These are phyloP conservation scores for Paragorgia papillata DNA, from an alignment of 92 coral and sea anemone species.

Conservation along the genomic window DNA sequence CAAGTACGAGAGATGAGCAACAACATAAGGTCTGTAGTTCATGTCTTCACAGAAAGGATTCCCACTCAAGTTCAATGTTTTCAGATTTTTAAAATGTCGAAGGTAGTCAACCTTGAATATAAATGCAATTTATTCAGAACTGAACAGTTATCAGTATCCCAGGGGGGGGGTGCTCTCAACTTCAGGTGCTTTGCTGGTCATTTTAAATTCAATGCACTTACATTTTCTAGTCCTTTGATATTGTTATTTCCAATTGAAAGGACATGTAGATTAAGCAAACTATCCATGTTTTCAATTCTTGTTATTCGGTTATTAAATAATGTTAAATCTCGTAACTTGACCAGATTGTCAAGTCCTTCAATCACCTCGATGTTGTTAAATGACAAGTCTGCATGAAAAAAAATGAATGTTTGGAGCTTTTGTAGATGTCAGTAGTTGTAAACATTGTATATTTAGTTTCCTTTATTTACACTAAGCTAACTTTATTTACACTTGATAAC, in stretches of 20 bases:
- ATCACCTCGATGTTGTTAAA: constrained; percentile 96
- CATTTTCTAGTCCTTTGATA: constrained; percentile 93
- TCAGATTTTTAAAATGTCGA: constrained; percentile 71
- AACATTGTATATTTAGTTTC: no score
- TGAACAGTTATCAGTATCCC: no score
- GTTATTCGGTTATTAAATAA: constrained; percentile 93
- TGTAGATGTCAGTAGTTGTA: no score
- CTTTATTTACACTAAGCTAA: no score
- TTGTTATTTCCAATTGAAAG: constrained; percentile 92
- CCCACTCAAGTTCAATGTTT: constrained; percentile 88
- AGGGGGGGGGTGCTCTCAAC: no score
- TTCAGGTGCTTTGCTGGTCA: no score
- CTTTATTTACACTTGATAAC: no score
- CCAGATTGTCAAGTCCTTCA: constrained; percentile 89
- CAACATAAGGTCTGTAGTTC: constrained; percentile 91
- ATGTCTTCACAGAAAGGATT: constrained; percentile 93
- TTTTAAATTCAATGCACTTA: no score
- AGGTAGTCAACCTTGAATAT: constrained; percentile 76
- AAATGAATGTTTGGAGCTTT: background rate
- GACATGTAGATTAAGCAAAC: constrained; percentile 78
- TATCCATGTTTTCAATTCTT: constrained; percentile 93
- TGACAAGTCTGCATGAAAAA: constrained; percentile 73
- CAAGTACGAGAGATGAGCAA: constrained; percentile 89
- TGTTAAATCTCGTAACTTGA: constrained; percentile 85
- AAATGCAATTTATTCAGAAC: background rate